These are phyloP conservation scores for Actinostola sp. DNA, from an alignment of 92 coral and sea anemone species.

Conservation along the genomic window DNA sequence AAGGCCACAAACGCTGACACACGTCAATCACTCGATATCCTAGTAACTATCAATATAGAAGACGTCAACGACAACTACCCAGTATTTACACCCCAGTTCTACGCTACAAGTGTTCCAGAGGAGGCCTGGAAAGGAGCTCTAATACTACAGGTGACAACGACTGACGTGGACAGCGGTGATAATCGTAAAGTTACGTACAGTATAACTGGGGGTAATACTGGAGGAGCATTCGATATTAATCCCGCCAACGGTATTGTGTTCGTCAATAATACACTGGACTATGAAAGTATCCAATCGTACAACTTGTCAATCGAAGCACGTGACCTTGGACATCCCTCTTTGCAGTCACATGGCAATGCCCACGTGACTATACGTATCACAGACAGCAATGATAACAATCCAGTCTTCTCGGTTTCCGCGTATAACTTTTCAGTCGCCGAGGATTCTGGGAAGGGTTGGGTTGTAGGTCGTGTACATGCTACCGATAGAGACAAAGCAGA, in stretches of 20 bases:
- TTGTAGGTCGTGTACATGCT: constrained; percentile 32
- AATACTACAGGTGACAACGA: constrained; percentile 56
- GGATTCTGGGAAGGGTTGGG: constrained; percentile 14
- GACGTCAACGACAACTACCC: constrained; percentile 37
- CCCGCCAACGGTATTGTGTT: constrained; percentile 12
- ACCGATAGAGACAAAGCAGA: constrained; percentile 24
- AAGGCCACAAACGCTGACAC: constrained; percentile 34
- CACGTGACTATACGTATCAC: constrained; percentile 34
- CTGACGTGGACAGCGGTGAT: constrained; percentile 58
- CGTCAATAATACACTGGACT: constrained; percentile 34
- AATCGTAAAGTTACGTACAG: constrained; percentile 42
- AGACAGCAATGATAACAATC: constrained; percentile 52
- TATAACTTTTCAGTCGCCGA: constrained; percentile 43
- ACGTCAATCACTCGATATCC: background rate
- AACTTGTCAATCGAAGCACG: constrained; percentile 30
- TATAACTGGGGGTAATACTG: constrained; percentile 37
- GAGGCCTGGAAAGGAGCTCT: constrained; percentile 48
- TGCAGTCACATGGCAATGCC: constrained; percentile 31
- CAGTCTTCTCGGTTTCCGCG: constrained; percentile 16
- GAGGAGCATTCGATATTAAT: constrained; percentile 16
- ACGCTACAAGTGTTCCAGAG: constrained; percentile 29
- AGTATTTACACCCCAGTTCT: constrained; percentile 18
- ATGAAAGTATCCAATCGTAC: constrained; percentile 12
- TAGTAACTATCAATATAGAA: constrained; percentile 18
- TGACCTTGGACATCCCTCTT: constrained; percentile 40